Evolutionary conservation across 2,113 vertebrate species (phyloP).

Genomic region (Catharus fuscescens): DNA sequence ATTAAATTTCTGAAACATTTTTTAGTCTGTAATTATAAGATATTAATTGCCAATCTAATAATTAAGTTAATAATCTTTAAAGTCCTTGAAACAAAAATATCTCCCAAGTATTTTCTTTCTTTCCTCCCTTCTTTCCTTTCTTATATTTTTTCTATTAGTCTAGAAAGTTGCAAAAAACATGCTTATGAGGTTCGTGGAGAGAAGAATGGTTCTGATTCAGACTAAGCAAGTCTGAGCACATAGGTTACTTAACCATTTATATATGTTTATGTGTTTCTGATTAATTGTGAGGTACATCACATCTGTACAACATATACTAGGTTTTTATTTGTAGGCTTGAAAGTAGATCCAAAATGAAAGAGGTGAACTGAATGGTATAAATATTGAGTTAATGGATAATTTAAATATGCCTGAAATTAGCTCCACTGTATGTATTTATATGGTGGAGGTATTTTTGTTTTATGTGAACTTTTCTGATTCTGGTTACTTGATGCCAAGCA

Average conservation of each 20-base stretch:
- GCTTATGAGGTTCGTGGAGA: neutral
- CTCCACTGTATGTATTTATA: neutral
- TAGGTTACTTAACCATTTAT: neutral
- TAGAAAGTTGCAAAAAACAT: neutral
- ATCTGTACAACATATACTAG: neutral
- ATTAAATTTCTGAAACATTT: neutral
- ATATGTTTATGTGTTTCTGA: neutral
- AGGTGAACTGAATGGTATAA: neutral
- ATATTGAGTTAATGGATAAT: neutral
- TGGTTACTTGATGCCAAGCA: neutral
- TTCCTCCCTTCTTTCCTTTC: neutral
- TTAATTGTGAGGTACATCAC: neutral
- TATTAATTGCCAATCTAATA: neutral
- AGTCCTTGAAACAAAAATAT: neutral
- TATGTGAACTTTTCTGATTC: neutral
- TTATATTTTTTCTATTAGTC: neutral
- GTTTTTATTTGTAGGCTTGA: neutral
- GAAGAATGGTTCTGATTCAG: neutral
- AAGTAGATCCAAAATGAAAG: neutral
- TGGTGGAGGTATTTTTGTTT: neutral
- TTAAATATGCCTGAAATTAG: neutral
- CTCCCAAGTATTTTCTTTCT: neutral
- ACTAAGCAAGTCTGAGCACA: neutral
- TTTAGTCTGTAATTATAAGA: neutral
- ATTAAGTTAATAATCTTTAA: neutral